Conservation (phyloP, 2,113 vertebrate species). For the Rhinoptilus africanus region DNA sequence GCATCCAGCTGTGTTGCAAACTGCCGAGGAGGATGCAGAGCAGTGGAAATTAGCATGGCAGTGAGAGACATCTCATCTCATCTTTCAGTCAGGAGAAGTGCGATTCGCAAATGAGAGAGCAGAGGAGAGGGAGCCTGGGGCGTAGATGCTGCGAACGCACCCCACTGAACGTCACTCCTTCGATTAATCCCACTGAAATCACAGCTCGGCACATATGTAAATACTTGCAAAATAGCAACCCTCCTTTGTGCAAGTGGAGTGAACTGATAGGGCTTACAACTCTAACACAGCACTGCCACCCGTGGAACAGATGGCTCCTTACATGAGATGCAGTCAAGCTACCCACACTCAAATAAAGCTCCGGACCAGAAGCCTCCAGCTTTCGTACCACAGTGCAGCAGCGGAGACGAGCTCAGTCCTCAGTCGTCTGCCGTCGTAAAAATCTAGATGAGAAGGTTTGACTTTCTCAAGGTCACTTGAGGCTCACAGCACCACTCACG, state of each 20-base stretch:
- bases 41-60: not conserved
- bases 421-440: not conserved
- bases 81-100: not conserved
- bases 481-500: not conserved
- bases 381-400: fast-evolving
- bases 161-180: not conserved
- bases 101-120: not conserved
- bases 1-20: not conserved
- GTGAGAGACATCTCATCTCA: not conserved
- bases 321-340: not conserved
- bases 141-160: fast-evolving
- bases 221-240: not conserved
- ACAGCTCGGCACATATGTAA: fast-evolving
- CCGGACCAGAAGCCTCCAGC: not conserved
- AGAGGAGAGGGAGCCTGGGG: not conserved
- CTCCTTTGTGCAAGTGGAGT: not conserved
- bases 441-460: fast-evolving
- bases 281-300: not conserved
- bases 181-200: not conserved
- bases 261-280: not conserved
- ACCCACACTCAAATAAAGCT: not conserved
- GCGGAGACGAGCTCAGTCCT: not conserved
- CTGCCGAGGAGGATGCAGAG: not conserved
- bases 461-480: not conserved
- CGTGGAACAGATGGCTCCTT: not conserved